phyloP scores from a whole-genome alignment of 1,140 invertebrate genomes.

The Anastrepha ludens region DNA sequence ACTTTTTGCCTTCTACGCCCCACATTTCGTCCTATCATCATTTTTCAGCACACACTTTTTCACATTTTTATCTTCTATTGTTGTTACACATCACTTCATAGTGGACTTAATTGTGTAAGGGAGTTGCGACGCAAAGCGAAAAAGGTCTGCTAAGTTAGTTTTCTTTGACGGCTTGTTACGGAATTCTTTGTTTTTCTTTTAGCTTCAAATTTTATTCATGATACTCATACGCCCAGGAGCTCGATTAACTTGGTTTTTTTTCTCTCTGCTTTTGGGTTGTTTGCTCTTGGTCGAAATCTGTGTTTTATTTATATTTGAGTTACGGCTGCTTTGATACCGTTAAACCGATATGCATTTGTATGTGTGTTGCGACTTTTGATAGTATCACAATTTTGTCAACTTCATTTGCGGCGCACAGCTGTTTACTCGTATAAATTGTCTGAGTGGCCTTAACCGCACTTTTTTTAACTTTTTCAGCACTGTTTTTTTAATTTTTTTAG shows the following conservation, averaged over 20 bases:
- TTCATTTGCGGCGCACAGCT: constrained; percentile 29
- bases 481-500: background rate
- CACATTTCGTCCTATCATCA: background rate
- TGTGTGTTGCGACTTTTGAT: background rate
- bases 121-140: background rate
- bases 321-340: background rate
- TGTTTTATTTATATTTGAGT: background rate
- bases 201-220: constrained; percentile 12
- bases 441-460: constrained; percentile 13
- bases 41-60: background rate
- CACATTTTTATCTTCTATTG: background rate
- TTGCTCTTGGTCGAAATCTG: constrained; percentile 1
- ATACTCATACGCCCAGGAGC: background rate
- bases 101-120: background rate
- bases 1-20: background rate
- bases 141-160: background rate
- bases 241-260: too few species aligned
- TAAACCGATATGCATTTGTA: background rate
- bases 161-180: background rate
- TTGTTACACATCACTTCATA: background rate
- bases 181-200: background rate
- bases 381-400: constrained; percentile 17
- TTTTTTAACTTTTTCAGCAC: too few species aligned
- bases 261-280: background rate
- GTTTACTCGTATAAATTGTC: background rate